Evolutionary conservation across 2,888 invertebrate species (phyloP).

Genomic region (Coecobrya sp.): DNA sequence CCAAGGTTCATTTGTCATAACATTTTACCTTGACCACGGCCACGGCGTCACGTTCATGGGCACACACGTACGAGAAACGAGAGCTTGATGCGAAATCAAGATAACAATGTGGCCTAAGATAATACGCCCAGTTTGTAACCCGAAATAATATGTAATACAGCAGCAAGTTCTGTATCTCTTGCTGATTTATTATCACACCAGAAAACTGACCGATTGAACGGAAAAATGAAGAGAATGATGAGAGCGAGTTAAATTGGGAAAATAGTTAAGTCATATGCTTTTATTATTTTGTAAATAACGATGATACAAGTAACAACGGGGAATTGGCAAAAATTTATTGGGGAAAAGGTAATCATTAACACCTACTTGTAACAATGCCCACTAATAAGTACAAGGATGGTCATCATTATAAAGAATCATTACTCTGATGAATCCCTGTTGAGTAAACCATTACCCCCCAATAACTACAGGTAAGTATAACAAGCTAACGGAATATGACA

Average conservation of each 20-base stretch:
- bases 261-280: constrained; percentile 16
- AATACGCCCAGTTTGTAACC: constrained; percentile 38
- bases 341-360: constrained; percentile 25
- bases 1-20: constrained; percentile 46
- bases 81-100: constrained; percentile 25
- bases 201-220: constrained; percentile 7
- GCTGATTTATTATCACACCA: constrained; percentile 22
- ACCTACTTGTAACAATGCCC: constrained; percentile 6
- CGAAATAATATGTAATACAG: not conserved
- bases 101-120: constrained; percentile 10
- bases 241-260: not conserved
- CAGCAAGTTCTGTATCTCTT: not conserved
- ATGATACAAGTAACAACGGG: constrained; percentile 18
- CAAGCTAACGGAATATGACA: constrained; percentile 60
- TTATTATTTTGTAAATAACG: constrained; percentile 19
- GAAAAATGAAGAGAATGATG: not conserved
- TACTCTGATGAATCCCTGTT: constrained; percentile 11
- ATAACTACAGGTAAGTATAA: constrained; percentile 29
- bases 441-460: constrained; percentile 9
- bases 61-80: not conserved
- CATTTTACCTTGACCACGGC: constrained; percentile 31
- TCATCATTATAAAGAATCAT: constrained; percentile 41
- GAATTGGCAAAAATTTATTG: constrained; percentile 11
- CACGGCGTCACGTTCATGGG: constrained; percentile 28
- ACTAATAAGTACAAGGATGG: constrained; percentile 36